Evolutionary conservation across 1,140 invertebrate species (phyloP), one percentile per base, ranked within the genome.

Genomic region (Heliconius melpomene): DNA sequence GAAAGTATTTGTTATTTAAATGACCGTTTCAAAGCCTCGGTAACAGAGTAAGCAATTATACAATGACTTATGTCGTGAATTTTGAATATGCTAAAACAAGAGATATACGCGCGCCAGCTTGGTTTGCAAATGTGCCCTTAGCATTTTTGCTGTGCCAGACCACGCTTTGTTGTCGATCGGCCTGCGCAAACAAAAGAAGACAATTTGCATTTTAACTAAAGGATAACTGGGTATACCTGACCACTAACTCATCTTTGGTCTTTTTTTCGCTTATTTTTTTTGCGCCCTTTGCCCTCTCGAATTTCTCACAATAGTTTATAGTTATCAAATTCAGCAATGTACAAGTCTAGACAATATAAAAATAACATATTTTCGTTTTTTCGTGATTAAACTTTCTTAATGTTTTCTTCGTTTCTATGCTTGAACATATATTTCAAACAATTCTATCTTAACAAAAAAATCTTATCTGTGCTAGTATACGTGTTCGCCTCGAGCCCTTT

Each of bases 121-220:
- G 83, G 89, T 85, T 86, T 89, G 88, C 88, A 88, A 91, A 91
- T 91, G 86, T 88, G 80, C 85, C 85, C 90, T 93, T 91, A 90
- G 89, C 85, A 91, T 93, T 90, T 91, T 91, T 89, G 82, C 83
- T 80, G 75, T 74, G 54, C 26, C 52, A 73, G 38, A 36, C 75
- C 52, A 32, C 79, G 79, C 79, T 77, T 80, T 84, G 81, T 78
- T 85, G 86, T 84, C 85, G 85, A 89, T 90, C 86, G 85, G 84
- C 75, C 73, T 85, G 81, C 81, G 80, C 85, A 89, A 92, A 93
- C 90, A 91, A 92, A 92, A 89, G 87, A 91, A 85, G 85, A 88
- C 85, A 89, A 93, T 94, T 92, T 92, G 90, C 91, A 94, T 93
- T 91, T 94, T 93, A 93, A 93, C 88, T 87, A 91, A 88, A 88